Percentiles rank a stretch among this genome's conserved stretches.
Evolutionary conservation across 2,888 invertebrate genomes (phyloP).

Genomic region (Ernsta delagoae): DNA sequence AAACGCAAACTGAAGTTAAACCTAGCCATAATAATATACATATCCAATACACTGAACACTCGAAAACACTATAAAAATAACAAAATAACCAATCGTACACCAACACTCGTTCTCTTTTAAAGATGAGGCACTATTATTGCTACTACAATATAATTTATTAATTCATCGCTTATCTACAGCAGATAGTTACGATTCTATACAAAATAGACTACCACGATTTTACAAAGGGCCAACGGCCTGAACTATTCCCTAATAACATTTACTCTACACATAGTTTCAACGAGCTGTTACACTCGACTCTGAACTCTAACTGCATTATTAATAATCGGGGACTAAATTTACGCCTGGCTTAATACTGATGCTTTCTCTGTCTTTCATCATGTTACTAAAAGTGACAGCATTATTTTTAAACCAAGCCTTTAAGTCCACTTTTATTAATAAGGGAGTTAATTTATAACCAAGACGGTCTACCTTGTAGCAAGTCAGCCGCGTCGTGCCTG

Average conservation of each 20-base stretch:
- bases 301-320: too few relatives aligned
- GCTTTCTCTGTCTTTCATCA: too few relatives aligned
- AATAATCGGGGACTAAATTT: too few relatives aligned
- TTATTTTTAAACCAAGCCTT: too few relatives aligned
- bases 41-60: constrained; percentile 62
- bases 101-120: constrained; percentile 70
- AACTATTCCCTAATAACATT: constrained; percentile 78
- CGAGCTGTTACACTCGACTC: not conserved
- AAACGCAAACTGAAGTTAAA: constrained; percentile 54
- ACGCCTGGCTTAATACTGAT: too few relatives aligned
- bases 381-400: too few relatives aligned
- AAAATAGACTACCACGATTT: constrained; percentile 81
- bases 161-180: constrained; percentile 77
- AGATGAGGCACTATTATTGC: constrained; percentile 85
- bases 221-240: constrained; percentile 73
- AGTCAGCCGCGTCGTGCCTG: constrained; percentile 75
- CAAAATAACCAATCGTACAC: constrained; percentile 69
- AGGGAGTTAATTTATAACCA: constrained; percentile 71
- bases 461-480: constrained; percentile 75
- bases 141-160: constrained; percentile 79
- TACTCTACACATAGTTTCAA: constrained; percentile 59
- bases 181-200: constrained; percentile 74
- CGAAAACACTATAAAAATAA: constrained; percentile 76
- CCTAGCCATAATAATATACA: constrained; percentile 48
- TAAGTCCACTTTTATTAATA: too few relatives aligned